phyloP scores from a whole-genome alignment of 2,113 vertebrate species.

The Dromiciops gliroides region DNA sequence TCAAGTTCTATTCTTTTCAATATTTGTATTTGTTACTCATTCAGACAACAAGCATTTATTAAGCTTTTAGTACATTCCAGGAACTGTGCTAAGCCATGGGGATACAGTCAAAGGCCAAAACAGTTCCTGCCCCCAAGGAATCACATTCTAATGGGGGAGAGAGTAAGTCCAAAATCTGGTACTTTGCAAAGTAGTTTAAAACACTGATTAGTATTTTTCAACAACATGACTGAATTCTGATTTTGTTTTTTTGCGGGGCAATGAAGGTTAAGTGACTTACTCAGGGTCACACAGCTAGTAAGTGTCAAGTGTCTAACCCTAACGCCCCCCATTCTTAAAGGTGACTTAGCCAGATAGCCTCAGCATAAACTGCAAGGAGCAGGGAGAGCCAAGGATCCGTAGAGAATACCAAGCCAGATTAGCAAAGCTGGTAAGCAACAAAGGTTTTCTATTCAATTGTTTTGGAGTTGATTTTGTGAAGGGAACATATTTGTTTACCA shows the following conservation, averaged over 20 bases:
- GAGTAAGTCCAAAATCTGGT: neutral
- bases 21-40: neutral
- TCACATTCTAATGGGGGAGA: neutral
- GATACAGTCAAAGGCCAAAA: neutral
- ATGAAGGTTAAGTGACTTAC: too few relatives aligned
- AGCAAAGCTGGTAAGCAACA: slow-evolving; percentile 25
- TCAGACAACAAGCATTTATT: neutral
- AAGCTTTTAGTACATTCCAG: neutral
- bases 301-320: too few relatives aligned
- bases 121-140: neutral
- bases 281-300: too few relatives aligned
- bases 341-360: neutral
- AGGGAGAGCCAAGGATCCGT: neutral
- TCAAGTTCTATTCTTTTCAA: neutral
- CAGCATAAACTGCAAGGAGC: neutral
- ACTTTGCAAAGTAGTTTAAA: neutral
- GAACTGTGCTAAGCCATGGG: neutral
- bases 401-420: slow-evolving; percentile 47
- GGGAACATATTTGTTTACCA: slow-evolving; percentile 77
- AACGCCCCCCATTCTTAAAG: neutral
- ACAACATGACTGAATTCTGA: slow-evolving; percentile 4
- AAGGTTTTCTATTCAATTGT: slow-evolving; percentile 6
- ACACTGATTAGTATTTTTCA: neutral
- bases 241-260: too few relatives aligned
- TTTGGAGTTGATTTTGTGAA: slow-evolving; percentile 15